Base-by-base conservation (phyloP, 2,797 vertebrate genomes). In the Pipistrellus nathusii region DNA sequence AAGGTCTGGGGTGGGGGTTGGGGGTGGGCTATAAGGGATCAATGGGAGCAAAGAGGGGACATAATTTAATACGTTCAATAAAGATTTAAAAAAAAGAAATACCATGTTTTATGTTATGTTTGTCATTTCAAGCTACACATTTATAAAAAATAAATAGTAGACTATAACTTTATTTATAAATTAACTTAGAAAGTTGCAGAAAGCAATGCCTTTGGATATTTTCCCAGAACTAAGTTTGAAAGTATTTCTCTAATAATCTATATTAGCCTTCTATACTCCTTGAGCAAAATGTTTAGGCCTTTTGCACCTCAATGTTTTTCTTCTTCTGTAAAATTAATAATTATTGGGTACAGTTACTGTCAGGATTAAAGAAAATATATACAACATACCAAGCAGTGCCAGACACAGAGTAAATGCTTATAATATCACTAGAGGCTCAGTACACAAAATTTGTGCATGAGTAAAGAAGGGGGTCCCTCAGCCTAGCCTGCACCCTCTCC, bases 141-240 rank as follows among this genome's bases (percentile, higher is more conserved):
- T 80, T 73, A 51, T 32, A 59, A 77, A 46, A 12, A 51, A 23
- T 32, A 82, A 73, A 62, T 55, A 90, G 68, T 91, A 84, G 68
- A 62, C 92, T 93, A 84, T 66, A 87, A 62, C 69, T 76, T 80
- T 95, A 78, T 77, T 93, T 76, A 59, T 78, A 72, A 90, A 27
- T 66, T 59, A 92, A 80, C 51, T 81, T 94, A 32, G 27, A 85
- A 90, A 57, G 20, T 30, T 64, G 7, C 12, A 78, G n/a, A 80
- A 55, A 76, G 59, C 41, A 87, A 69, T 32, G 30, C n/a, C 1
- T 73, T 68, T 64, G 21, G 2, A 75, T 69, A 4, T 23, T 86
- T 94, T 71, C 23, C 13, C 69, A 64, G 21, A 85, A 0, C 30
- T 55, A 66, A 57, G 35, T 62, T 73, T 88, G 15, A 81, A 68